Evolutionary conservation across 2,888 invertebrate genomes (phyloP), one percentile per base, ranked within the genome.

Genomic region (Pyrgus malvae): DNA sequence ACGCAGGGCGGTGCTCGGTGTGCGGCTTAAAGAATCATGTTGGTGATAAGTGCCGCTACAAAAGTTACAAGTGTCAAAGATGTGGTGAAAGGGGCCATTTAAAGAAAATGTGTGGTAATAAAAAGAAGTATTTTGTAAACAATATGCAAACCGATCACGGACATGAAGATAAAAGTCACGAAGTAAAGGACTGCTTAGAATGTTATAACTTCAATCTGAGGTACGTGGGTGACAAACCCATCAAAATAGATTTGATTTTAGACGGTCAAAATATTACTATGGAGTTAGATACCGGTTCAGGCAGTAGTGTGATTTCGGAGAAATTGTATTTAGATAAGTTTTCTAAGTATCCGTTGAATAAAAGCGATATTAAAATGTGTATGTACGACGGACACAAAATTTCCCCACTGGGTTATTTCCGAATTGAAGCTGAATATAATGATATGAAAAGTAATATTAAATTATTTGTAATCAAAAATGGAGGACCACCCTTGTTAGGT

Each of bases 321-420:
- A 29, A 31, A 31, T 40, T 55, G 5, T 58, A 55, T 29, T 9
- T 33, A 7, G 8, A 51, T 38, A 11, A 48, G 29, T 65, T 62
- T 46, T 38, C 37, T n/a, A 27, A 50, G 27, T 46, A 44, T 6
- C 33, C 8, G 21, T 35, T 62, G 25, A 11, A 29, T 19, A 31
- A 50, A 16, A 55, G 56, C 31, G 35, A 49, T 29, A 38, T 61
- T 21, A 60, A 54, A 55, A 62, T 64, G 58, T 65, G 65, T 56
- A 55, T 64, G 1, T 64, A 67, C 29, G 55, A 62, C 9, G 63
- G 64, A 17, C 62, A 64, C 46, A 63, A 60, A 60, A 62, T 66
- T 38, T 45, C 44, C 7, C 49, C 50, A 19, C 12, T 23, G 6
- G 46, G 46, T n/a, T 37, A 48, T 16, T 48, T 48, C 11, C 2